Evolutionary conservation across 1,140 invertebrate species (phyloP).

Genomic region (Mylabris phalerata): DNA sequence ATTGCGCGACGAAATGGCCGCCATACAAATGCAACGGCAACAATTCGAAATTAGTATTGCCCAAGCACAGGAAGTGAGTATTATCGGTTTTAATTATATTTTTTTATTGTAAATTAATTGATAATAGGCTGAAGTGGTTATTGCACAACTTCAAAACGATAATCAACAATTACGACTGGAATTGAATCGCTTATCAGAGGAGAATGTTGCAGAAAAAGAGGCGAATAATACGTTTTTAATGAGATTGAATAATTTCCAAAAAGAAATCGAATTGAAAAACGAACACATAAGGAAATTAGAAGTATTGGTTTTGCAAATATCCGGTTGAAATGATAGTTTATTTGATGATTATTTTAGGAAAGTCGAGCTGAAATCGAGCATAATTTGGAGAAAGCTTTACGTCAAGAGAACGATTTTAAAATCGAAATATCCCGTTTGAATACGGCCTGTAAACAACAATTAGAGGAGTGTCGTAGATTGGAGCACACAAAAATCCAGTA

Average conservation of each 20-base stretch:
- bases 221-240: slow-evolving; percentile 36
- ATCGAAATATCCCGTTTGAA: slow-evolving; percentile 31
- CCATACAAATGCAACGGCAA: slow-evolving; percentile 48
- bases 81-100: too few relatives aligned
- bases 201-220: slow-evolving; percentile 42
- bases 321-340: too few relatives aligned
- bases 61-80: slow-evolving; percentile 31
- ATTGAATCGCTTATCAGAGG: slow-evolving; percentile 45
- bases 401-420: slow-evolving; percentile 26
- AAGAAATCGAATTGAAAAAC: slow-evolving; percentile 41
- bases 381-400: slow-evolving; percentile 43
- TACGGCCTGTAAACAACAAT: slow-evolving; percentile 33
- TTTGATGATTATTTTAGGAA: slow-evolving; percentile 21
- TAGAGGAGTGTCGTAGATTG: slow-evolving; percentile 33
- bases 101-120: background rate
- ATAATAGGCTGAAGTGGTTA: slow-evolving; percentile 36
- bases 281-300: slow-evolving; percentile 53
- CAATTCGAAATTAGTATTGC: slow-evolving; percentile 48
- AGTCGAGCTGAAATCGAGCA: slow-evolving; percentile 48
- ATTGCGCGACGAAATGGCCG: slow-evolving; percentile 49
- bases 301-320: slow-evolving; percentile 33
- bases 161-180: slow-evolving; percentile 45
- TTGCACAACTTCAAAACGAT: slow-evolving; percentile 45
- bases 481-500: slow-evolving; percentile 30
- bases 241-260: slow-evolving; percentile 36